These are phyloP conservation scores for Takifugu bimaculatus DNA, from an alignment of 2,113 vertebrate genomes.

Conservation along the genomic window DNA sequence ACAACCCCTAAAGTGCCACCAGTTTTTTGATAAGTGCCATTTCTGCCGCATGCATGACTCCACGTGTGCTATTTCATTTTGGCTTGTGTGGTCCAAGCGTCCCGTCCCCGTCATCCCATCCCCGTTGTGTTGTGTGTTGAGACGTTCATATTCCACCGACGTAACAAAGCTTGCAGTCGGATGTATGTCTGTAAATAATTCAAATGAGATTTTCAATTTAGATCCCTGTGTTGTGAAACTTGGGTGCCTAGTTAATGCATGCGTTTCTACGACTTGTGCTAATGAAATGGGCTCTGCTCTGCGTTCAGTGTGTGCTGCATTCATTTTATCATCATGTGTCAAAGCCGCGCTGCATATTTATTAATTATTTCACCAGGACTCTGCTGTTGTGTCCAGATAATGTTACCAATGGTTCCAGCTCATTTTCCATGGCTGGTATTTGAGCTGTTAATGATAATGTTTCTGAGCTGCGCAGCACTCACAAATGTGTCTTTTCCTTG, in stretches of 20 bases:
- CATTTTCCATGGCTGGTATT: constrained; percentile 31
- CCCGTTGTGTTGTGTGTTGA: constrained; percentile 46
- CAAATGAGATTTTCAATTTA: constrained; percentile 66
- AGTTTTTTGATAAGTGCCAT: constrained; percentile 58
- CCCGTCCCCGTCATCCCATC: constrained; percentile 58
- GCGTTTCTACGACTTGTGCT: constrained; percentile 47
- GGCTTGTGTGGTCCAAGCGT: constrained; percentile 56
- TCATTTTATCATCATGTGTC: constrained; percentile 37
- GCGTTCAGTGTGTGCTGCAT: constrained; percentile 29
- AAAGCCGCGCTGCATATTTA: constrained; percentile 31
- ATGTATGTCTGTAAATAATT: constrained; percentile 44
- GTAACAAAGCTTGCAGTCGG: constrained; percentile 40
- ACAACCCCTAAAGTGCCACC: constrained; percentile 67
- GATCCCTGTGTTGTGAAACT: constrained; percentile 49
- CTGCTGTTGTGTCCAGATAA: constrained; percentile 33
- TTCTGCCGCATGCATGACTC: constrained; percentile 73
- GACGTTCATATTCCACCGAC: constrained; percentile 41
- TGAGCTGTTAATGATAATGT: constrained; percentile 4
- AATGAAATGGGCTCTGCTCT: constrained; percentile 45
- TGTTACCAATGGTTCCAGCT: constrained; percentile 13
- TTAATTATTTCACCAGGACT: constrained; percentile 27
- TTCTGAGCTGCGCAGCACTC: not conserved
- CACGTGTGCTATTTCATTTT: constrained; percentile 67
- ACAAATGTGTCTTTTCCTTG: constrained; percentile 11
- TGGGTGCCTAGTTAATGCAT: constrained; percentile 59